Evolutionary conservation across 2,888 invertebrate genomes (phyloP), one percentile per base, ranked within the genome.

Genomic region (Nomada lathburiana): DNA sequence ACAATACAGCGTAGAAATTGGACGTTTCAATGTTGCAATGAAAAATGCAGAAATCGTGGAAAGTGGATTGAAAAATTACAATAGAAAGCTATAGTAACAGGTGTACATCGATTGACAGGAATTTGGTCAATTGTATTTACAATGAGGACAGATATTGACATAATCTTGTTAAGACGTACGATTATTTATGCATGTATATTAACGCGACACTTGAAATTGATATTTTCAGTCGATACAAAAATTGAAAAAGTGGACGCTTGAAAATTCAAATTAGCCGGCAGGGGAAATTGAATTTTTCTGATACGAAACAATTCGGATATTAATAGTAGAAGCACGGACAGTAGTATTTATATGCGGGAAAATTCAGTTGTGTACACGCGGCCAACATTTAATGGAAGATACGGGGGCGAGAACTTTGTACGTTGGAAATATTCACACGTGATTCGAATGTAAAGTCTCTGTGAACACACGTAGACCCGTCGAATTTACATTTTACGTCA

Each of bases 241-340:
- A 36, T 36, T 36, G 36, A 13, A 52, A 13, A 50, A 52, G 57
- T 20, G 64, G 50, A 10, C 16, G 20, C 60, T 60, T 1, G 29
- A 26, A 13, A 62, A 68, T 85, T 68, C 57, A 36, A 72, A 64
- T 71, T 23, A 42, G n/a, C 26, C 68, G 69, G 63, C 68, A 10
- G 18, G 44, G 57, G 13, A 20, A 23, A 11, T 23, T 18, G 52
- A 68, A 75, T 55, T 81, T 72, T 47, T 59, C 53, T 16, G 36
- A 36, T 36, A 36, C 7, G 36, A 36, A 52, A 52, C 50, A 29
- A 75, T 82, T 69, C 59, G 60, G 50, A 68, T 74, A 75, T 67
- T 60, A 57, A 60, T 74, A 64, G 23, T 23, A 67, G 20, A 68
- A 71, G 59, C 59, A 36, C 18, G n/a, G 11, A 4, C 2, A 44